Evolutionary conservation across 2,797 vertebrate genomes (phyloP), one percentile per base, ranked within the genome.

Genomic region (Oreochromis grahami): DNA sequence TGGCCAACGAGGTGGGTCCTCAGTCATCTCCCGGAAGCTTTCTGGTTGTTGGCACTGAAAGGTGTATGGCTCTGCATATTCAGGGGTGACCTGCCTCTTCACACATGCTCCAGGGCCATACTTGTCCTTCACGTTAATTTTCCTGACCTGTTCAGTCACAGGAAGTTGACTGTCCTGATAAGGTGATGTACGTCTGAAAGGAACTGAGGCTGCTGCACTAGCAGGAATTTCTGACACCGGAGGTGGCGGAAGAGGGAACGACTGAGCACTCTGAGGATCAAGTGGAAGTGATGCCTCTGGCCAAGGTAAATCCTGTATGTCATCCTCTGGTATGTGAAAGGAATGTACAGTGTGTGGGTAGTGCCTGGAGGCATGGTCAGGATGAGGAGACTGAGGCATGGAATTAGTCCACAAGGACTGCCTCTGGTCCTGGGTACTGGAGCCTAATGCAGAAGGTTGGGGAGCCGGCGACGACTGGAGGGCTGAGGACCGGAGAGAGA

Each of bases 281-380:
- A 36, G 19, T 63, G 34, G 58, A 21, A n/a, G 58, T 36, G 10
- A 1, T 63, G 58, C 58, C 58, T 63, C 34, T 63, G 32, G 10
- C 19, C 58, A 63, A 63, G 19, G 6, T n/a, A 7, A 36, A n/a
- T 63, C 1, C 58, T 12, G 4, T n/a, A 63, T 36, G 6, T n/a
- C 58, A 5, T 63, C 4, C 10, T n/a, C 58, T 9, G 5, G 0
- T 60, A 11, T 34, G 15, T 34, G 56, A 10, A 60, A 60, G 29
- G 29, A 34, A 32, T 1, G 0, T 34, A 7, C 15, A 19, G 1
- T 10, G 15, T 19, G 29, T 60, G 2, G 2, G 15, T 60, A 60
- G 15, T 1, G 15, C 5, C 29, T 10, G 29, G 3, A 60, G 56
- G 9, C 5, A 34, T 60, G 15, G 0, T 0, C 29, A 60, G 29